Base-by-base conservation (phyloP, 2,797 vertebrate genomes). In the Ptychadena robeensis region DNA sequence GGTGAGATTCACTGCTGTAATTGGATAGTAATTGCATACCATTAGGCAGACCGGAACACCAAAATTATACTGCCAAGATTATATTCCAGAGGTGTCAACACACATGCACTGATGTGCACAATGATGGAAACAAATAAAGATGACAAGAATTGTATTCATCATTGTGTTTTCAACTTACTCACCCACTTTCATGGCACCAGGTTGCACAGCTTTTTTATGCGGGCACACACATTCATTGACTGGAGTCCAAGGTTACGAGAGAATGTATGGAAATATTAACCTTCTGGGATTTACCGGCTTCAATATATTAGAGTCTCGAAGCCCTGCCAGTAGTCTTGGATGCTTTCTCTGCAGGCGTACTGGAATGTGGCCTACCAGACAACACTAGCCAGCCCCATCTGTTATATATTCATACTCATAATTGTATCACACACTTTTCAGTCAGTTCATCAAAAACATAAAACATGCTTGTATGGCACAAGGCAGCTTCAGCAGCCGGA, bases 381-480 rank as follows among this genome's bases (percentile, higher is more conserved):
- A 40, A 59, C 9, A 31, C 71, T 35, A 75, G 82, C 44, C 78
- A 32, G 53, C 64, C 71, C 82, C 82, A 85, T 85, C 78, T 85
- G 82, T 80, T 69, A 85, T 27, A 63, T 61, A 48, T 64, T 63
- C 28, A 73, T 31, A 35, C 57, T 64, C 64, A 30, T 70, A 80
- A 80, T 85, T 80, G 64, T 75, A 85, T 85, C 71, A 80, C 59
- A 48, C 35, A 80, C 77, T 69, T 73, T 31, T 67, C 53, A 70
- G 64, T 72, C 31, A 57, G 73, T 85, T 80, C 78, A 85, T 84
- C 82, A 84, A 80, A 78, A 65, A 61, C 69, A 80, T 74, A 85
- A 85, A 80, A 76, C 53, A 76, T 48, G 57, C 70, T 63, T 79
- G 69, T 14, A 28, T 59, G 40, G 28, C 31, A 14, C 44, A 14